Base-by-base conservation (phyloP, 2,888 invertebrate genomes). In the Clostera curtula region DNA sequence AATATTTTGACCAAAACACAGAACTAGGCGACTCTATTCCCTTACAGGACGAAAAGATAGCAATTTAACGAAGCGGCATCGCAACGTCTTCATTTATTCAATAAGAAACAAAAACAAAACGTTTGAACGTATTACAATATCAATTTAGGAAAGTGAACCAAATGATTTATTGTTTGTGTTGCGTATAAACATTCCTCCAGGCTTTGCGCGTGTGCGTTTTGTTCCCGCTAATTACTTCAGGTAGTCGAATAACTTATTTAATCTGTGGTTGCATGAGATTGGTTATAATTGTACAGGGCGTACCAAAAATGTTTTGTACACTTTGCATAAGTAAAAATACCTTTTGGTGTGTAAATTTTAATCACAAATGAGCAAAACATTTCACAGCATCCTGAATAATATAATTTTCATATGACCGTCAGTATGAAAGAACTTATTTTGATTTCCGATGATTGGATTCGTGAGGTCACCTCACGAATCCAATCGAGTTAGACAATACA, bases 51-150 rank as follows among this genome's bases (percentile, higher is more conserved):
- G 28, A 40, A 36, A 39, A 68, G 72, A 79, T 80, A 77, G 77
- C 82, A 79, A 80, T 82, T 82, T 82, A 83, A 83, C 80, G 82
- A 82, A 79, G 70, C 74, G 52, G 61, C 76, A 75, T 76, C 74
- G 59, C 55, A 60, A 80, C 73, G 76, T 79, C 82, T 82, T 82
- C 79, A 82, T 82, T 82, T 80, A 80, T 80, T 70, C 68, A 59
- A 69, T 54, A 53, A 45, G 56, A 66, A 80, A 76, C 66, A 76
- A 73, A 65, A 80, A 67, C 65, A 76, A 70, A 62, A 71, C 55
- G 46, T 34, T 43, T 42, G 25, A 65, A 61, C 69, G 73, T 73
- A 82, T 83, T 82, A 82, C 77, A 82, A 83, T 83, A 83, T 83
- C 82, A 83, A 82, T 83, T 83, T 83, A 83, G 79, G 71, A 79